phyloP scores from a whole-genome alignment of 1,140 invertebrate genomes.

The Drosophila carrolli region DNA sequence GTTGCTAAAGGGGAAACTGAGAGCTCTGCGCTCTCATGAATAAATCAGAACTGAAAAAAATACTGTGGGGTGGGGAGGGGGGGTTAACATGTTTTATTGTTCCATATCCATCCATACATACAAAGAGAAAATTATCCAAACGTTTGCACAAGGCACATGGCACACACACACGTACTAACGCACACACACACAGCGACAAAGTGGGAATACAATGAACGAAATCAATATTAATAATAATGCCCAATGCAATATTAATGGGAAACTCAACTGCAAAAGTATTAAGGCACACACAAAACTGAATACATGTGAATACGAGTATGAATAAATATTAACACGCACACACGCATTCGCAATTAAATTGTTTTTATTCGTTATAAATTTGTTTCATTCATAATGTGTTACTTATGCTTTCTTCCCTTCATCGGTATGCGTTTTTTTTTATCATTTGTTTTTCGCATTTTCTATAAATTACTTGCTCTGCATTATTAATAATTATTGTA shows the following conservation, averaged over 20 bases:
- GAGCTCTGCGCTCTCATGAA: conserved; percentile 56
- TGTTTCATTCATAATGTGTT: conserved; percentile 58
- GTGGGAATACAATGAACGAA: conserved; percentile 71
- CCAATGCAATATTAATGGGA: conserved; percentile 79
- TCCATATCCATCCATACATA: conserved; percentile 53
- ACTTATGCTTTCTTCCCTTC: conserved; percentile 49
- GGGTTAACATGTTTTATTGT: conserved; percentile 38
- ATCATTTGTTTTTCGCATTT: conserved; percentile 27
- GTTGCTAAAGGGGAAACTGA: conserved; percentile 3
- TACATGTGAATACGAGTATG: conserved; percentile 54
- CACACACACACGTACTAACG: conserved; percentile 32
- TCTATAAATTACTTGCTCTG: conserved; percentile 77
- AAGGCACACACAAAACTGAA: conserved; percentile 59
- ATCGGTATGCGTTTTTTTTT: conserved; percentile 28
- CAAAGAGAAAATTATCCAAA: conserved; percentile 76
- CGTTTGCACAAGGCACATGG: conserved; percentile 72
- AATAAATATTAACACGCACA: conserved; percentile 63
- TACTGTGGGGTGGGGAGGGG: conserved; percentile 12
- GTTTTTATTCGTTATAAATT: conserved; percentile 65
- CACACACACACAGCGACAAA: conserved; percentile 48
- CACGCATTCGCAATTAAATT: conserved; percentile 67
- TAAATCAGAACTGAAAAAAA: conserved; percentile 68
- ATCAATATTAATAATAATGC: conserved; percentile 77
- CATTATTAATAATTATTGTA: conserved; percentile 77
- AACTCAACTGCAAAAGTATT: conserved; percentile 72